Base-by-base conservation (phyloP, 2,888 invertebrate species). In the Agonopterix subpropinquella region DNA sequence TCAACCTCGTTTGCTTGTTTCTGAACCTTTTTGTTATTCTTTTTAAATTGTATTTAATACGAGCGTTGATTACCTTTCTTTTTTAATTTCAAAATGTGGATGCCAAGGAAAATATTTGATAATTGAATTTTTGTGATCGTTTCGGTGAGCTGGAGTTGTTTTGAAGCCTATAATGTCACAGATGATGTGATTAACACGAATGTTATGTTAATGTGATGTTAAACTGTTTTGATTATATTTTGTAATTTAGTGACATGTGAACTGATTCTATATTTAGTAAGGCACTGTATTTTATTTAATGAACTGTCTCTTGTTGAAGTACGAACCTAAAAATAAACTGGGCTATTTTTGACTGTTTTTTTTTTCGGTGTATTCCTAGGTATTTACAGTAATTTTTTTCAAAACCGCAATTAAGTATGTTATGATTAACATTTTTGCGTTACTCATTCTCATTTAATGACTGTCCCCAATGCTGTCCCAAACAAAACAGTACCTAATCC, bases 1-100 rank as follows among this genome's bases (percentile, higher is more conserved):
- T 86, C 84, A 81, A 70, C 73, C 74, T 70, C 72, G 69, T 76
- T 78, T 73, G 68, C 71, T 76, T 75, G 72, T 77, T 73, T 70
- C 70, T 63, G 60, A 63, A 55, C 52, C 58, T 59, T 66, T 65
- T 73, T 63, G 70, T 64, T 60, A 54, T 61, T 65, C 65, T 41
- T 11, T 42, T 42, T 8, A n/a, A 11, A 10, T 11, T 11, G 10
- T 70, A 72, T 76, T 74, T 68, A 72, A 65, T 67, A 61, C 59
- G 61, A 54, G 53, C 62, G 67, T 74, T 80, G 78, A 84, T 83
- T 81, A 65, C 73, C 73, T 80, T 77, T 76, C 78, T 70, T 77
- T 78, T 80, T 79, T 74, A 77, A 80, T 78, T 73, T 72, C 58
- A 55, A 61, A 67, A 70, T 61, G 55, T 60, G 61, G 60, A 61